Evolutionary conservation across 2,113 vertebrate species (phyloP), one percentile per base, ranked within the genome.

Genomic region (Verasper variegatus): DNA sequence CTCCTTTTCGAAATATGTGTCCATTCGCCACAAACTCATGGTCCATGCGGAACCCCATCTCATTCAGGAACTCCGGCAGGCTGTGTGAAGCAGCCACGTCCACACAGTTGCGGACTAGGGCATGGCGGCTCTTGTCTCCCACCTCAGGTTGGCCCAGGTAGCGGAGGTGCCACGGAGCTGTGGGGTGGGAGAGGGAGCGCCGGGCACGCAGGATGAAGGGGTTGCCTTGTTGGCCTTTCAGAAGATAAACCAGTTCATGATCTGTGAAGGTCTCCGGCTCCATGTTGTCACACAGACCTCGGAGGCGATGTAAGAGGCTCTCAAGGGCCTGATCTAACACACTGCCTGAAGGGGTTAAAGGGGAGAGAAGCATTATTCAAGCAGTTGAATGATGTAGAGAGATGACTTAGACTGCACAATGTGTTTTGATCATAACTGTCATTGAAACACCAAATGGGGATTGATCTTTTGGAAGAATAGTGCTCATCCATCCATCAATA

Each of bases 41-140:
- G 93, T 99, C 98, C 97, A 99, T 97, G 72, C 97, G 96, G 91
- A 99, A 99, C 17, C 98, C 98, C 98, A 99, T 99, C 89, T 99
- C 97, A 67, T 96, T 94, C 37, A 99, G 94, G 68, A 99, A 98
- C 45, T 99, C 97, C 0, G 96, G 97, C 76, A 99, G 92, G 91
- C 96, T 97, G 82, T 99, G 97, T 0, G 98, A 99, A 0, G 97
- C 96, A 0, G 96, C 95, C 31, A 99, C 97, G 59, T 99, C 98
- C 6, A 99, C 97, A 0, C 97, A 99, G 91, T 97, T 98, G 21
- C 98, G 96, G 13, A 98, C 98, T 71, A 99, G 85, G 0, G 98
- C 95, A 0, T 98, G 95, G 0, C 97, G 96, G 84, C 94, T 98
- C 91, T 98, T 97, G 87, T 99, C 98, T 3, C 98, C 98, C 49